phyloP scores from a whole-genome alignment of 1,140 invertebrate species.

The Agrilus planipennis region DNA sequence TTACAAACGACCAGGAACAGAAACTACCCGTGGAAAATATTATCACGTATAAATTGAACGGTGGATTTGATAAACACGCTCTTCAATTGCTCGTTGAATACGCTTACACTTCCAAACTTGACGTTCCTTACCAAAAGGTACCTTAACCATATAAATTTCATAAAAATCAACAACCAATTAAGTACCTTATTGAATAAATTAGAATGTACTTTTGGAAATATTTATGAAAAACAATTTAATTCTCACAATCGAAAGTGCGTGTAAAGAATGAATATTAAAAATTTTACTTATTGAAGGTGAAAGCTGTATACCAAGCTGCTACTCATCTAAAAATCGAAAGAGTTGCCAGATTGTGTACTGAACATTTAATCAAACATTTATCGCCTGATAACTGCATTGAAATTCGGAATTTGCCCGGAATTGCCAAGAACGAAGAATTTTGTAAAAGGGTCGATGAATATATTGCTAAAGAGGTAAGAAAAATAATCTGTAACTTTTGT shows the following conservation, averaged over 20 bases:
- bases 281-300: no score
- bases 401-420: slow-evolving; percentile 53
- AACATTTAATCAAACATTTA: slow-evolving; percentile 54
- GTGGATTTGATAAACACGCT: slow-evolving; percentile 52
- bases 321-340: slow-evolving; percentile 59
- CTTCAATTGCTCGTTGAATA: slow-evolving; percentile 66
- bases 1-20: slow-evolving; percentile 43
- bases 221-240: no score
- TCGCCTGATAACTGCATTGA: slow-evolving; percentile 58
- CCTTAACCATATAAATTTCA: no score
- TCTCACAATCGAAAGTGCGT: no score
- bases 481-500: no score
- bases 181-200: no score
- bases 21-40: slow-evolving; percentile 35
- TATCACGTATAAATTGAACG: slow-evolving; percentile 53
- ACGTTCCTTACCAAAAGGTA: slow-evolving; percentile 34
- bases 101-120: slow-evolving; percentile 55
- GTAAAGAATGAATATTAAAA: no score
- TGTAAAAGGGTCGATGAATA: slow-evolving; percentile 53
- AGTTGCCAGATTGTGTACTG: slow-evolving; percentile 56
- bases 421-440: slow-evolving; percentile 48
- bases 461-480: slow-evolving; percentile 56
- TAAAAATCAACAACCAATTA: no score
- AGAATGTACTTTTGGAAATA: no score
- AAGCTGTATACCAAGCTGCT: slow-evolving; percentile 62